phyloP scores from a whole-genome alignment of 2,797 vertebrate genomes.

The Liparis tanakae region DNA sequence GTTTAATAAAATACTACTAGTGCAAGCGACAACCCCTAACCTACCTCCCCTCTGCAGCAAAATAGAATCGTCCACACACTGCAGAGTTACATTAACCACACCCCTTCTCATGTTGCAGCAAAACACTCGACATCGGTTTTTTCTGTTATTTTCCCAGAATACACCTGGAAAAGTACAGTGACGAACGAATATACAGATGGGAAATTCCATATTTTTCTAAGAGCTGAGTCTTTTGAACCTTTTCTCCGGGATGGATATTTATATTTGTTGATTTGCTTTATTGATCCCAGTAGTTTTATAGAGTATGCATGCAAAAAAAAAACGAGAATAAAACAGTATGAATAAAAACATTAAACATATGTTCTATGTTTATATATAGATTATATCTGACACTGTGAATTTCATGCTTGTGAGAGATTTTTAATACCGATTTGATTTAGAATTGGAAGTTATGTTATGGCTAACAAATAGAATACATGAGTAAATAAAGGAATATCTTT shows the following conservation, averaged over 20 bases:
- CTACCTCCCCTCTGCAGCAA: conserved; percentile 46
- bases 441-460: not conserved
- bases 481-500: not conserved
- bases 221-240: conserved; percentile 37
- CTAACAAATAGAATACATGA: not conserved
- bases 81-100: conserved; percentile 69
- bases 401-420: not conserved
- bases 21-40: not conserved
- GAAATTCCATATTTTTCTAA: not conserved
- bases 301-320: not conserved
- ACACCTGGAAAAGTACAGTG: conserved; percentile 73
- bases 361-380: not conserved
- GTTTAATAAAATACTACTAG: not conserved
- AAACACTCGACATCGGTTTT: conserved; percentile 59
- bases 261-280: not conserved
- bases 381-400: not conserved
- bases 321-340: not conserved
- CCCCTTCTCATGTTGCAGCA: conserved; percentile 78
- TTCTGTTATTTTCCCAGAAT: conserved; percentile 74
- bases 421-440: not conserved
- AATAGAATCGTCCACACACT: conserved; percentile 41
- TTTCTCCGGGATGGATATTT: rapidly evolving
- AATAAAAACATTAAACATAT: not conserved
- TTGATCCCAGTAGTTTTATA: not conserved
- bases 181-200: conserved; percentile 60